Base-by-base conservation (phyloP, 2,888 invertebrate genomes). In the Thymelicus acteon region DNA sequence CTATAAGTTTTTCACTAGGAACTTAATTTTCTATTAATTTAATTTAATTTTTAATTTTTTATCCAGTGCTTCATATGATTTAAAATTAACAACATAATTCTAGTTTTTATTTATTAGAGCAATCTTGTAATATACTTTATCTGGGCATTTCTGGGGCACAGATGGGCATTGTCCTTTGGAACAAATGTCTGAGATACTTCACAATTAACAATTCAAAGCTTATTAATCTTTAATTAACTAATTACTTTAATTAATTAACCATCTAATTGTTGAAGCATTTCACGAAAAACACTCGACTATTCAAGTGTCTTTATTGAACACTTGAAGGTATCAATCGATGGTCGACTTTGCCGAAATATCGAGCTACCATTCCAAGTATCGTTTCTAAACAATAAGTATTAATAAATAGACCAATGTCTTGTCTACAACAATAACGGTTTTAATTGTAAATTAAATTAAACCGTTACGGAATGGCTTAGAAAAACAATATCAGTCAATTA, bases 291-390 rank as follows among this genome's bases (percentile, higher is more conserved):
- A 52, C 67, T 68, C 39, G 2, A 60, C n/a, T 37, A 49, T 7
- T 49, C 61, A 31, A 68, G 61, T 31, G 12, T 40, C 40, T 54
- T 54, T 61, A 61, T 44, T 58, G 62, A 58, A 24, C n/a, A 44
- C 31, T 64, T 15, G 54, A 68, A 57, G 54, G 47, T 24, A 58
- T 44, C 48, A 58, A 62, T 57, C 54, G 37, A 52, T 54, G 19
- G 44, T 66, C 13, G 31, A 60, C 67, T 67, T 67, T 52, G 52
- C 60, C 40, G 61, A 54, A 61, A 68, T 68, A 68, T 61, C 67
- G 37, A 67, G 49, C 49, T 60, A 60, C 13, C 37, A 49, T 52
- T 49, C 19, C 15, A 44, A 44, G 44, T 10, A n/a, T 39, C 7
- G 63, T 12, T 49, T 47, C 31, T 47, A 39, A 47, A 61, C 67